phyloP scores from a whole-genome alignment of 2,888 invertebrate species.

The Crematogaster levior region DNA sequence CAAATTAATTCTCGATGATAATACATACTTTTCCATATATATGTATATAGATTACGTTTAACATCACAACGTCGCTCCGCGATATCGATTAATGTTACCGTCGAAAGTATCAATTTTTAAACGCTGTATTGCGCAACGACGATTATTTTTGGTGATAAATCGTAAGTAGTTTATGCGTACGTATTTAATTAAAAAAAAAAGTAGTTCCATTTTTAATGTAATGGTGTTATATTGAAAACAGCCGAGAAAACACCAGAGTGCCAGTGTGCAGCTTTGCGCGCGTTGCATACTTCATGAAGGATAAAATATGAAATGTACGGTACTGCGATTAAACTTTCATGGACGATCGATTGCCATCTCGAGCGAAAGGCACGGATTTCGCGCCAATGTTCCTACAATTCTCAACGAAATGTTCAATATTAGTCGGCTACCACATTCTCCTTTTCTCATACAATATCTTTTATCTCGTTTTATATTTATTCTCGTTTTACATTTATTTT shows the following conservation, averaged over 20 bases:
- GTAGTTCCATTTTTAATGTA: background rate
- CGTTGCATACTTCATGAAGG: constrained; percentile 36
- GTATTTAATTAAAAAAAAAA: constrained; percentile 24
- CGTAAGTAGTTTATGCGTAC: constrained; percentile 1
- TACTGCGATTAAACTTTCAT: constrained; percentile 38
- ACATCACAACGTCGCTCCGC: background rate
- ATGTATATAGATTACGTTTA: constrained; percentile 9
- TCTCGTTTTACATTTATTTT: background rate
- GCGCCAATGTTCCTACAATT: constrained; percentile 9
- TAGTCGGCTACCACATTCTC: background rate
- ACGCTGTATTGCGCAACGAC: background rate
- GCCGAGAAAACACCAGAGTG: background rate
- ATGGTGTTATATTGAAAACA: constrained; percentile 11
- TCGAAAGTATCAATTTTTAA: constrained; percentile 20
- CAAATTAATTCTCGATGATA: constrained; percentile 19
- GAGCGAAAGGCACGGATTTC: constrained; percentile 31
- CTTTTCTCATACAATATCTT: background rate
- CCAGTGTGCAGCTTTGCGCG: background rate
- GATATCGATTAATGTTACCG: background rate
- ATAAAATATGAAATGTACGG: constrained; percentile 32
- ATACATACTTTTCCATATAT: background rate
- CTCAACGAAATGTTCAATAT: constrained; percentile 20
- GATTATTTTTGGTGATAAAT: constrained; percentile 14
- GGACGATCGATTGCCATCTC: constrained; percentile 39
- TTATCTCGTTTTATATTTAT: background rate